Percentiles rank a stretch among this genome's conserved stretches.
These are phyloP conservation scores for Conistra vaccinii DNA, from an alignment of 2,888 invertebrate species.

Conservation along the genomic window DNA sequence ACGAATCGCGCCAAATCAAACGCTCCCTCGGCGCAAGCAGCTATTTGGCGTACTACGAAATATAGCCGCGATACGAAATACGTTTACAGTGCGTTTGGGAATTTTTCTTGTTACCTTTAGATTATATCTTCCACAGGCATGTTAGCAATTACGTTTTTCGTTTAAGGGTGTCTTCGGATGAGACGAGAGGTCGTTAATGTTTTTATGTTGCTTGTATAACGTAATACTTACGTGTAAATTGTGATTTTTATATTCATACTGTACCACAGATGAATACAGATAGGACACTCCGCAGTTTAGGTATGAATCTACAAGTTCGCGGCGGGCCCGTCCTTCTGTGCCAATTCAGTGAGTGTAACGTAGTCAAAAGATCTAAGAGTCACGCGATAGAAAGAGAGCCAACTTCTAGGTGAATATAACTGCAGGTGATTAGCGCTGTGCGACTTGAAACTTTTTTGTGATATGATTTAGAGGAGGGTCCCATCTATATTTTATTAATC, in stretches of 20 bases:
- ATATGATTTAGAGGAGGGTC: no score
- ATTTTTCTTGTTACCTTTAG: constrained; percentile 74
- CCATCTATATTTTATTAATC: no score
- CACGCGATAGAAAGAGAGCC: no score
- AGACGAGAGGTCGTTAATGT: constrained; percentile 49
- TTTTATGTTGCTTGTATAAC: constrained; percentile 30
- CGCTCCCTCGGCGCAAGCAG: constrained; percentile 81
- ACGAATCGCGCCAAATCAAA: constrained; percentile 83
- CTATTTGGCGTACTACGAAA: constrained; percentile 80
- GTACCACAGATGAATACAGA: no score
- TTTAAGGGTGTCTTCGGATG: constrained; percentile 53
- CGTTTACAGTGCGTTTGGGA: constrained; percentile 84
- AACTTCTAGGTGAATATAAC: no score
- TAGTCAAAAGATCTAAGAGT: no score
- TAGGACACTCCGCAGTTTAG: no score
- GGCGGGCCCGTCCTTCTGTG: no score
- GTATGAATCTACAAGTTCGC: no score
- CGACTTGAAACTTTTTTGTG: no score
- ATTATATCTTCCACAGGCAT: constrained; percentile 62
- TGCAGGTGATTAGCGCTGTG: no score
- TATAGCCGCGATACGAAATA: constrained; percentile 78
- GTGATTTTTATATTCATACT: constrained; percentile 29
- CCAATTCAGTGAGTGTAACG: no score
- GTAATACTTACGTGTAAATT: constrained; percentile 19
- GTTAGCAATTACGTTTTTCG: constrained; percentile 66